Evolutionary conservation across 1,140 invertebrate species (phyloP), one percentile per base, ranked within the genome.

Genomic region (Micrasema longulum): DNA sequence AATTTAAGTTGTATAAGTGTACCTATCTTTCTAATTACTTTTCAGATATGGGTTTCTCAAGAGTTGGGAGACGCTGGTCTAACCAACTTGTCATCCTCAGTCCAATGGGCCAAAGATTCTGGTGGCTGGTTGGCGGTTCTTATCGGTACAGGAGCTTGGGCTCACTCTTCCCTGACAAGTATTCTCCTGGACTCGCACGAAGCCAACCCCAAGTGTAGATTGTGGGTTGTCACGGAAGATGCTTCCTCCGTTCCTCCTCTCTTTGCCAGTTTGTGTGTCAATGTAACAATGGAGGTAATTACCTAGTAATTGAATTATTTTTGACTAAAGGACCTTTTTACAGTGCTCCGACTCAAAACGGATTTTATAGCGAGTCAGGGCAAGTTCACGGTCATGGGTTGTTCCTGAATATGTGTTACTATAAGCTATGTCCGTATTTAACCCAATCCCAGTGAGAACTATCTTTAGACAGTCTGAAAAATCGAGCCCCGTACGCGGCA

Each of bases 41-140:
- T n/a, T 72, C 4, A 84, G 72, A 68, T 83, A 70, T 81, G 81
- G 47, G 77, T 84, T 7, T 82, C 81, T 79, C 81, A 53, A 76
- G 64, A 66, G 45, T 3, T 38, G 23, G 35, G 50, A 7, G 64
- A 70, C 18, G 64, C 73, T 18, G 77, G 77, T 10, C 78, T 3
- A 16, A 67, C 0, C 69, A 71, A 47, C 14, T n/a, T 64, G 1
- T 31, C 6, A n/a, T 6, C 22, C 38, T 47, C 48, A 31, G 18
- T 45, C 55, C 11, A 45, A 20, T 55, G 68, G 63, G 35, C 70
- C 67, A 35, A 63, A 71, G 67, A 43, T 47, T 60, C 65, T 64
- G 47, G 50, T 62, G 52, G 53, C 41, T 48, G 63, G 23, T 41
- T 43, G 36, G 62, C 20, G 45, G 63, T 64, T 4, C 35, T 23